Percentiles rank a stretch among this genome's conserved stretches.
Evolutionary conservation across 2,888 invertebrate species (phyloP).

Genomic region (Phengaris alcon): DNA sequence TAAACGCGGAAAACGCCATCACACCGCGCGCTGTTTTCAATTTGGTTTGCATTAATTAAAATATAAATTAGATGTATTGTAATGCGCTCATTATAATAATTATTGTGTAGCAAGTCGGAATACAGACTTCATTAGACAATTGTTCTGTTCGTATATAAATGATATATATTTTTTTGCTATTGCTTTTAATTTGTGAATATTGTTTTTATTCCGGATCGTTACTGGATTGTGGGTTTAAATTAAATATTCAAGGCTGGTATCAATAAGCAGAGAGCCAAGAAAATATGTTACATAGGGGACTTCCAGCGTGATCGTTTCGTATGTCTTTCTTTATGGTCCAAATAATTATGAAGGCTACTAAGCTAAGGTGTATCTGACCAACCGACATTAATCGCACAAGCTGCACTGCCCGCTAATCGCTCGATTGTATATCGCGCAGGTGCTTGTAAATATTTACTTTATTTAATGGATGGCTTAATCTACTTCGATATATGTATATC

Average conservation of each 20-base stretch:
- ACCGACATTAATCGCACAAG: constrained; percentile 2
- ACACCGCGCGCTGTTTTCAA: constrained; percentile 28
- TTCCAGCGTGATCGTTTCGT: neutral
- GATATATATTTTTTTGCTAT: neutral
- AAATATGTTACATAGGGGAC: neutral
- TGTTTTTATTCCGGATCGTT: constrained; percentile 19
- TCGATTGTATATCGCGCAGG: neutral
- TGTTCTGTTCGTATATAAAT: neutral
- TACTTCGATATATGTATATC: neutral
- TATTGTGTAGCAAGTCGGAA: constrained; percentile 18
- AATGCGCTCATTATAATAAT: constrained; percentile 29
- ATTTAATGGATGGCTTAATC: neutral
- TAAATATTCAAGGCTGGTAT: constrained; percentile 2
- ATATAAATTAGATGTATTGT: constrained; percentile 27
- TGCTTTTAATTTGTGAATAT: constrained; percentile 7
- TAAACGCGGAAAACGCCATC: constrained; percentile 28
- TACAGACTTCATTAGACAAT: constrained; percentile 25
- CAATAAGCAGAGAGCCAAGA: neutral
- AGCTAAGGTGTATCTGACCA: neutral
- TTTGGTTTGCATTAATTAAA: constrained; percentile 29
- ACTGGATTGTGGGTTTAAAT: neutral
- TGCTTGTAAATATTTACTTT: constrained; percentile 8
- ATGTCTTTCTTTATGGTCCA: neutral
- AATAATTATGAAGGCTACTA: neutral
- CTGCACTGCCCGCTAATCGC: constrained; percentile 9